Evolutionary conservation across 2,797 vertebrate genomes (phyloP).

Genomic region (Channa striata): DNA sequence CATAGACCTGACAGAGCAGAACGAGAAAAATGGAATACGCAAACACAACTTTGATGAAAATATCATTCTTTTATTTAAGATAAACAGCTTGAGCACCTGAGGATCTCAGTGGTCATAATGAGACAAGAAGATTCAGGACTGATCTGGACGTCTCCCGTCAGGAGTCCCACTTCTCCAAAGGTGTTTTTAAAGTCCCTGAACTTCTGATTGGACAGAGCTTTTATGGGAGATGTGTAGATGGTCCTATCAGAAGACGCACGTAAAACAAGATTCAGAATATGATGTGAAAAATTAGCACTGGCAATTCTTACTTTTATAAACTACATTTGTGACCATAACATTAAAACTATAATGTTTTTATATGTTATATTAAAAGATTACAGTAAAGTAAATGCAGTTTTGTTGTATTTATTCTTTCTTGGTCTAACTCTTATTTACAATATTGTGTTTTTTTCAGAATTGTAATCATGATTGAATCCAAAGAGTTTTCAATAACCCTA

Average conservation of each 20-base stretch:
- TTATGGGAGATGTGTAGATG: slow-evolving; percentile 95
- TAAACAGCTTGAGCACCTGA: slow-evolving; percentile 79
- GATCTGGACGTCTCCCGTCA: slow-evolving; percentile 93
- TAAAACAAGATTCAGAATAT: neutral
- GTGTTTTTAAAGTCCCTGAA: slow-evolving; percentile 94
- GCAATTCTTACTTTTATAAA: neutral
- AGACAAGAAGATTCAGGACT: slow-evolving; percentile 93
- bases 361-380: neutral
- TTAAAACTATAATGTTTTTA: neutral
- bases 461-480: too few species aligned
- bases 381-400: too few species aligned
- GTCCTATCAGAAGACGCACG: slow-evolving; percentile 77
- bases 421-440: neutral
- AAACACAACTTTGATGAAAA: neutral
- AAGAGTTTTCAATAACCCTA: too few species aligned
- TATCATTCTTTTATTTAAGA: neutral
- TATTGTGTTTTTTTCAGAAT: too few species aligned
- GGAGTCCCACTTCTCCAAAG: slow-evolving; percentile 91
- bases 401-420: neutral
- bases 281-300: neutral
- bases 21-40: neutral
- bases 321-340: too few species aligned
- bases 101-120: slow-evolving; percentile 96
- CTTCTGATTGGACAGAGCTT: slow-evolving; percentile 96
- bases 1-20: slow-evolving; percentile 87